phyloP scores from a whole-genome alignment of 2,797 vertebrate genomes.

The Dromococcyx pavoninus region DNA sequence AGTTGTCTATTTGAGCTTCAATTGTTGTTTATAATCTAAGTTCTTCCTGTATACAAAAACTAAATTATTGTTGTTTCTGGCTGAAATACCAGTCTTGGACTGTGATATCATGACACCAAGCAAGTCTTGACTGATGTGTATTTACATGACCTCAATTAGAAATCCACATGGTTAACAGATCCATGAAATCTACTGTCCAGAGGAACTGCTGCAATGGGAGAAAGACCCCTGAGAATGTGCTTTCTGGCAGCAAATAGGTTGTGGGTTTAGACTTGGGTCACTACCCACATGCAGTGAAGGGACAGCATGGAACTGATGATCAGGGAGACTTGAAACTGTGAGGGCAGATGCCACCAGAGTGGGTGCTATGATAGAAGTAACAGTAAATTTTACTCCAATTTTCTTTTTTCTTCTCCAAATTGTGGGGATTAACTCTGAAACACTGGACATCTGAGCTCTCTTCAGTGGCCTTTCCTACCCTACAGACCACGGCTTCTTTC shows the following conservation, averaged over 20 bases:
- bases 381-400: background rate
- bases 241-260: background rate
- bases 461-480: background rate
- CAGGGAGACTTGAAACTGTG: background rate
- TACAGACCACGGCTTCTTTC: background rate
- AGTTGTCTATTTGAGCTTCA: background rate
- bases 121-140: background rate
- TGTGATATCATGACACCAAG: background rate
- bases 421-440: background rate
- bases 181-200: background rate
- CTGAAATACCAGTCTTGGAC: background rate
- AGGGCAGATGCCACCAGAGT: background rate
- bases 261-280: background rate
- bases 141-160: background rate
- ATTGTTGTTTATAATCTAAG: background rate
- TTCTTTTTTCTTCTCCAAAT: background rate
- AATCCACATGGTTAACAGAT: background rate
- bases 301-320: background rate
- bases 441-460: background rate
- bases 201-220: background rate
- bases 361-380: background rate
- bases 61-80: constrained; percentile 18
- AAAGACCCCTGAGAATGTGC: background rate
- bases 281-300: background rate
- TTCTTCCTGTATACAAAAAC: background rate